Evolutionary conservation across 2,113 vertebrate species (phyloP), one percentile per base, ranked within the genome.

Genomic region (Plecturocebus donacophilus): DNA sequence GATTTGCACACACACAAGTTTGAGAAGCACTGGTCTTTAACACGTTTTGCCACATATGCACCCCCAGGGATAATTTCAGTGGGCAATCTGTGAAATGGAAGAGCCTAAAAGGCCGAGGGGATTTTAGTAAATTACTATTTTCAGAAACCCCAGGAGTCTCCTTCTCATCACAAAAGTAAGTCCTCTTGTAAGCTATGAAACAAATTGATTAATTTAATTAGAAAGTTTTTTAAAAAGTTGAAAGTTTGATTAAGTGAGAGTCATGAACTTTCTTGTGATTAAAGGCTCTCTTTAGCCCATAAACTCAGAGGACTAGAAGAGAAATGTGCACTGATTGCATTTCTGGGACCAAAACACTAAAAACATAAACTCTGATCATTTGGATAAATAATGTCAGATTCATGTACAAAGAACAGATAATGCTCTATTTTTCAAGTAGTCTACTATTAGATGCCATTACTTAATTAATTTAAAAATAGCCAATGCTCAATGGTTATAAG

Each of bases 401-500:
- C 40, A 90, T 76, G 12, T 38, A 21, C 14, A 77, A 86, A 47
- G 2, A 64, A 52, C 5, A 68, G 5, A 42, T 76, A 79, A 38
- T 19, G 38, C 7, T 71, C 1, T 58, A 47, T 75, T 95, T 92
- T 92, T 30, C 79, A 66, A 88, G 56, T 45, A 79, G 45, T 77
- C 11, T 87, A 52, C 81, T 75, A 1, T 71, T 82, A 73, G 6
- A 87, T 81, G 8, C 1, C 45, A 49, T 83, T 73, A 45, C 54
- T 47, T 32, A 90, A 38, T 79, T 92, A 70, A 80, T 35, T 85
- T 75, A 35, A 40, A 96, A 95, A 94, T 58, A 87, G 47, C 47
- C 87, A 79, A 32, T 75, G 40, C 20, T 81, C 35, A 82, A 3
- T 85, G 47, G 23, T 84, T 79, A 6, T 85, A 90, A 91, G 13